Percentiles rank a stretch among this genome's conserved stretches.
phyloP scores from a whole-genome alignment of 2,797 vertebrate species.

The Crenuchus spilurus region DNA sequence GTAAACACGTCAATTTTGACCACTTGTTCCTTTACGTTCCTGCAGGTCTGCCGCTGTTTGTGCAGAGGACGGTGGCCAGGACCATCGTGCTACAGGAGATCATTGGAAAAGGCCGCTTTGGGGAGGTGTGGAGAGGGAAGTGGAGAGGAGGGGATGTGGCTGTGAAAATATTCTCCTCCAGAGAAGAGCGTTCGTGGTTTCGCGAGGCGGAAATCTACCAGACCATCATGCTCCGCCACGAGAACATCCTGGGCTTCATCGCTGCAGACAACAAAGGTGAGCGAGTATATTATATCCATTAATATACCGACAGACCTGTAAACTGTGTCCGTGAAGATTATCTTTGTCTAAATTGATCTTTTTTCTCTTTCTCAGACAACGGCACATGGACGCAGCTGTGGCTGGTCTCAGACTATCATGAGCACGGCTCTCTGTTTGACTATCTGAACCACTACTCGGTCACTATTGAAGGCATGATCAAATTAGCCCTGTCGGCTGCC shows the following conservation, averaged over 20 bases:
- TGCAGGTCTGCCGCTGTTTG: slow-evolving; percentile 93
- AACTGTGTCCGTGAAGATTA: neutral
- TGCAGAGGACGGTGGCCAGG: slow-evolving; percentile 93
- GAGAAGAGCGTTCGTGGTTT: slow-evolving; percentile 98
- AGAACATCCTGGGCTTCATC: slow-evolving; percentile 97
- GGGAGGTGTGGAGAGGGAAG: slow-evolving; percentile 95
- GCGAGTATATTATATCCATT: neutral
- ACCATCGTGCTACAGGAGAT: slow-evolving; percentile 98
- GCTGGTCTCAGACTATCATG: slow-evolving; percentile 97
- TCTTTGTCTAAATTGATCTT: neutral
- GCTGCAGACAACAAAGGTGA: slow-evolving; percentile 98
- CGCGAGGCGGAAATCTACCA: slow-evolving; percentile 98
- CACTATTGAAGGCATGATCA: slow-evolving; percentile 98
- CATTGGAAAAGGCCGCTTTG: slow-evolving; percentile 96
- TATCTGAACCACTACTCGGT: slow-evolving; percentile 96
- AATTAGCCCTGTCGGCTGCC: slow-evolving; percentile 91
- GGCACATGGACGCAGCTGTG: slow-evolving; percentile 98
- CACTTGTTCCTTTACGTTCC: slow-evolving; percentile 19
- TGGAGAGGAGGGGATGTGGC: slow-evolving; percentile 97
- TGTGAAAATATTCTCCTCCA: slow-evolving; percentile 97
- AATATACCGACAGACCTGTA: no score
- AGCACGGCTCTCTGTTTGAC: slow-evolving; percentile 96
- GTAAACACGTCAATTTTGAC: no score
- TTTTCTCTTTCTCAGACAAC: slow-evolving; percentile 81
- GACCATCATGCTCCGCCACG: slow-evolving; percentile 96